Base-by-base conservation (phyloP, 2,888 invertebrate genomes). In the Hyalella azteca region DNA sequence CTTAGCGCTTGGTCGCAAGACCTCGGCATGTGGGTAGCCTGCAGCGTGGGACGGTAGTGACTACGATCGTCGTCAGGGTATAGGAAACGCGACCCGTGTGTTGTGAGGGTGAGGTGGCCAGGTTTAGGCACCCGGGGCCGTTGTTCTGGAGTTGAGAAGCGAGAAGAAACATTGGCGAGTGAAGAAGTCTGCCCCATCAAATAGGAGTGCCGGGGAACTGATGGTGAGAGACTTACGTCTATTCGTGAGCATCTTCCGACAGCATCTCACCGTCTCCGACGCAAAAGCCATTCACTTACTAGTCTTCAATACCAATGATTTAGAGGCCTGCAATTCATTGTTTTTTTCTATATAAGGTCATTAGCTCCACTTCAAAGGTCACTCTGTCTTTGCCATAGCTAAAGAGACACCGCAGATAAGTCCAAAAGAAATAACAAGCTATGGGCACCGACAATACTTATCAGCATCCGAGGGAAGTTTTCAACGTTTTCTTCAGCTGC, bases 101-200 rank as follows among this genome's bases (percentile, higher is more conserved):
- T 26, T 11, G 54, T 54, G 26, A 54, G 54, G 26, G 54, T 22
- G 26, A 26, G 26, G 1, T 54, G 26, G 29, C 54, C 54, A 54
- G 54, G 54, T 26, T 26, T 54, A 13, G 54, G 54, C 1, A 54
- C 54, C 26, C 29, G 54, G 29, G 54, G 54, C 29, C 54, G 54
- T 13, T 54, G 54, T 13, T 54, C 54, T 11, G 54, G 22, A 5
- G 54, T 9, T 11, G 11, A 54, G 5, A 22, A 29, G 3, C 36
- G 15, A 11, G 66, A 36, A 5, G 66, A 29, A 7, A 36, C 13
- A 36, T 32, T 66, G 29, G 19, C 66, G 32, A 36, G 13, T 15
- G 66, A 66, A 3, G 66, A 66, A 32, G 66, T 36, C 39, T 66
- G 66, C 11, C 66, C 66, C 66, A 66, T 66, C 66, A 66, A 66